Evolutionary conservation across 2,113 vertebrate species (phyloP).

Genomic region (Macroglossus sobrinus): DNA sequence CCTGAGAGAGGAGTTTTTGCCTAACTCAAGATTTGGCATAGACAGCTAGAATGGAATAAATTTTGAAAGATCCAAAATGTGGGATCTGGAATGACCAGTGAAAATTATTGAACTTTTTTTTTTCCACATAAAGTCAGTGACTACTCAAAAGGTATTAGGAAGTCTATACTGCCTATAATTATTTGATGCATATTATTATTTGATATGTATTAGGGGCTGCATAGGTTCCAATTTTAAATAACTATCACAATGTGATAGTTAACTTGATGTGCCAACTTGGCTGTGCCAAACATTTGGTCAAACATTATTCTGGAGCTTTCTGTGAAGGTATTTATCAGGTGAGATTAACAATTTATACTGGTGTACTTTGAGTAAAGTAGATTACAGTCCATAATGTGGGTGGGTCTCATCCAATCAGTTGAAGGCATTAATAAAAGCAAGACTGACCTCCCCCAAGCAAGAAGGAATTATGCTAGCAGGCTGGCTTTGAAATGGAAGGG

Average conservation of each 20-base stretch:
- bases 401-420: neutral
- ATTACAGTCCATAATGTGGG: neutral
- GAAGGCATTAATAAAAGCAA: neutral
- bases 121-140: neutral
- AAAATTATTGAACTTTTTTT: neutral
- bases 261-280: neutral
- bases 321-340: neutral
- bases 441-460: neutral
- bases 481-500: neutral
- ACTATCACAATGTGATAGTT: neutral
- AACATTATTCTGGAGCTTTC: neutral
- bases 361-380: neutral
- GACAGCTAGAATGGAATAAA: neutral
- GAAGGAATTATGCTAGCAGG: neutral
- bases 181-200: neutral
- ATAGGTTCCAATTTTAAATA: neutral
- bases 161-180: neutral
- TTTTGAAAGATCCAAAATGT: neutral
- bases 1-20: neutral
- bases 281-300: neutral
- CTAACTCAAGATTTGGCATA: slow-evolving; percentile 37
- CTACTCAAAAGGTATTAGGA: neutral
- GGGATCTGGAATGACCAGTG: neutral
- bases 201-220: neutral
- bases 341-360: neutral